A percentile compares a stretch with the other conserved stretches of the same genome.
Conservation (phyloP, 2,888 invertebrate species). For the Heteropelma amictum region DNA sequence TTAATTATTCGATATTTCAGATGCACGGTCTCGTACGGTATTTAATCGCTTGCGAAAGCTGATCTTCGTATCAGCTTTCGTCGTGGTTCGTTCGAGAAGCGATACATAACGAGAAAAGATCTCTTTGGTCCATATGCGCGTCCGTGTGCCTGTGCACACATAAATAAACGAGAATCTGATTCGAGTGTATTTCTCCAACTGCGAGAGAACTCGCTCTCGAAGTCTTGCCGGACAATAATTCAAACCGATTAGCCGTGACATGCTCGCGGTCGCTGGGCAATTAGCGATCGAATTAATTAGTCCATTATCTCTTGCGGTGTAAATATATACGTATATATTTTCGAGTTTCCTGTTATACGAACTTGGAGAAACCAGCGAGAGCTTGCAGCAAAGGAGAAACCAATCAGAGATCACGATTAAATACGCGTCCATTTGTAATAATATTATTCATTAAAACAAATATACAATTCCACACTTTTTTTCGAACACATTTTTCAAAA, state of each 20-base stretch:
- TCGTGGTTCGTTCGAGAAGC: constrained; percentile 13
- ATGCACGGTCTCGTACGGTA: background rate
- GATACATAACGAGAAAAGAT: constrained; percentile 11
- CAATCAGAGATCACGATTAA: constrained; percentile 5
- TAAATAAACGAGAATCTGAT: background rate
- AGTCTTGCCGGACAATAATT: constrained; percentile 63
- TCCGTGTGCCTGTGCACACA: background rate
- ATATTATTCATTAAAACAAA: background rate
- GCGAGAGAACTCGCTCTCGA: constrained; percentile 28
- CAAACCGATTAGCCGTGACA: constrained; percentile 72
- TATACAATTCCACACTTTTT: background rate
- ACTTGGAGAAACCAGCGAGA: constrained; percentile 28
- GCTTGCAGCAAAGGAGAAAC: background rate
- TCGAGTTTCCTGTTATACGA: background rate
- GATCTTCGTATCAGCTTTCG: background rate
- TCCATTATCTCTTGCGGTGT: constrained; percentile 68
- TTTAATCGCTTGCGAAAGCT: background rate
- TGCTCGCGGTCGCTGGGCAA: constrained; percentile 68
- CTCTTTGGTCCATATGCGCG: background rate
- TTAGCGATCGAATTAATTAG: constrained; percentile 75
- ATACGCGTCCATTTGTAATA: background rate
- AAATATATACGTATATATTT: constrained; percentile 36
- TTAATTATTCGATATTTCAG: background rate
- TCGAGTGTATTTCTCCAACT: constrained; percentile 16
- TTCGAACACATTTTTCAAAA: too few relatives aligned